These are phyloP conservation scores for Helostoma temminkii DNA, from an alignment of 2,797 vertebrate species.

Conservation along the genomic window DNA sequence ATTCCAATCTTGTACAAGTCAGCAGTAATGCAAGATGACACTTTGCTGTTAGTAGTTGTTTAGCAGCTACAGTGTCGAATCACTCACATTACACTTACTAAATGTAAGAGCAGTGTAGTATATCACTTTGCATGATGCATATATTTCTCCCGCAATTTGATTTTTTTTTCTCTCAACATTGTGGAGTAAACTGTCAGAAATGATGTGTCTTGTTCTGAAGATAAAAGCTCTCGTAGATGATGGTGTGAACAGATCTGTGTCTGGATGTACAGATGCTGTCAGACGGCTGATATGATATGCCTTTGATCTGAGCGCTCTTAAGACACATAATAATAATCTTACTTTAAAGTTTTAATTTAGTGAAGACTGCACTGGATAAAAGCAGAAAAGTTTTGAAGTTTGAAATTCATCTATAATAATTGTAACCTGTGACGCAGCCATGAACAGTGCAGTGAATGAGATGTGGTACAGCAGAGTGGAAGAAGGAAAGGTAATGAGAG, in stretches of 20 bases:
- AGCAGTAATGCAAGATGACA: neutral
- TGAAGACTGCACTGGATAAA: constrained; percentile 9
- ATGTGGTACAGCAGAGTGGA: neutral
- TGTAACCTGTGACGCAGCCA: neutral
- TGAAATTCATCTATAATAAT: too few species aligned
- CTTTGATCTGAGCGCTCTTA: constrained; percentile 48
- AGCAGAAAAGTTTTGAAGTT: neutral
- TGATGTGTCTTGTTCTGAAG: constrained; percentile 24
- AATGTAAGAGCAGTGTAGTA: neutral
- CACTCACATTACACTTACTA: neutral
- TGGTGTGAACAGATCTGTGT: constrained; percentile 50
- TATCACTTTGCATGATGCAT: constrained; percentile 24
- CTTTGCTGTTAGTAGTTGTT: neutral
- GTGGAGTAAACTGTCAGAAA: constrained; percentile 33
- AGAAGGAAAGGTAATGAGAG: constrained; percentile 20
- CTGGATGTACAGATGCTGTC: constrained; percentile 39
- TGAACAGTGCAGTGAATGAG: neutral
- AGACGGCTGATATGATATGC: constrained; percentile 46
- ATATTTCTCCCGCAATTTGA: constrained; percentile 15
- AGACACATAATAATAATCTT: constrained; percentile 30
- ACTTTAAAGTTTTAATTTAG: constrained; percentile 43
- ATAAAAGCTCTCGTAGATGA: constrained; percentile 50
- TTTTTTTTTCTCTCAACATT: constrained; percentile 10
- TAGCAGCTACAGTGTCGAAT: neutral
- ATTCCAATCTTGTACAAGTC: neutral